Evolutionary conservation across 2,888 invertebrate species (phyloP), one percentile per base, ranked within the genome.

Genomic region (Andrena dorsata): DNA sequence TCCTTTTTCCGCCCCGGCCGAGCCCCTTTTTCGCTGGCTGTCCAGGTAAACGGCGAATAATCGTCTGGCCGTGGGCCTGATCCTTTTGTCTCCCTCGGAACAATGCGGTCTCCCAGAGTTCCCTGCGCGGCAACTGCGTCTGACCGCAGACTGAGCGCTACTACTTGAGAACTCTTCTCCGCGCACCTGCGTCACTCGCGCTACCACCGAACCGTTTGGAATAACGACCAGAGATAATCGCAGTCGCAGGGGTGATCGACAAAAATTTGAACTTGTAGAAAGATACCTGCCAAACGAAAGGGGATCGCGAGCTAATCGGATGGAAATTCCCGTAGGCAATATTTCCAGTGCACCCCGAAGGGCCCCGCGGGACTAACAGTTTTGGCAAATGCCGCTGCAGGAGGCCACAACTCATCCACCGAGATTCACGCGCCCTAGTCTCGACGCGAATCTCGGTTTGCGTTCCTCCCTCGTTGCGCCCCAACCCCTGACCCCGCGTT

Each of bases 21-120:
- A 90, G 80, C 76, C 79, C 78, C 76, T 87, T 86, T 83, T 75
- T 76, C 49, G 26, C 65, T 71, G 81, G 76, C 78, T 76, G 84
- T 77, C 76, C 86, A 85, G 80, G 89, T 92, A 92, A 92, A 90
- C 85, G 92, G 85, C 89, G 90, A 90, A 92, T 92, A 92, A 92
- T 91, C 90, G 91, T 87, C 90, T 82, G 82, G 71, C 86, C 85
- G 82, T 83, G 84, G 85, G 76, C 86, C 85, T 66, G 86, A 87
- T 87, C 87, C 86, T 88, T 92, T 91, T 91, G 90, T 93, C 92
- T 90, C 82, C 81, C 73, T 63, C 61, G 82, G 90, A 92, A 92
- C 91, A 92, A 92, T 92, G 86, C 87, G 78, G 82, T 76, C 69
- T 74, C 78, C 66, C 53, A 23, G 26, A 61, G 63, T 56, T 60